Percentiles rank a stretch among this genome's conserved stretches.
Conservation (phyloP, 2,888 invertebrate genomes). For the Tribolium freemani region DNA sequence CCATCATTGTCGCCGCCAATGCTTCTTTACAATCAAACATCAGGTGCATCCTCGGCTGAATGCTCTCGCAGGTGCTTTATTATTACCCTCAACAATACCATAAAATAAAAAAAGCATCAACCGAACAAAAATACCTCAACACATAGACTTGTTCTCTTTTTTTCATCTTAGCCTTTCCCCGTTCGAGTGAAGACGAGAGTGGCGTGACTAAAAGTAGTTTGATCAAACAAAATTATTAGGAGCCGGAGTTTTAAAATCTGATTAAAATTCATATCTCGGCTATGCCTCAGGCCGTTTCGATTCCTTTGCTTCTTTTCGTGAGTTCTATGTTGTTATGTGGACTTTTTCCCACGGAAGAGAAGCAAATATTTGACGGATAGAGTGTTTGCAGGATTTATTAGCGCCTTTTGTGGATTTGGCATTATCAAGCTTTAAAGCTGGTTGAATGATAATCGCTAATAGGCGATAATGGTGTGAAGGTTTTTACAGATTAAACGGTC, state of each 20-base stretch:
- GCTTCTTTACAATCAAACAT: background rate
- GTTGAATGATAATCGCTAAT: background rate
- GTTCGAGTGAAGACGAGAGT: slow-evolving; percentile 17
- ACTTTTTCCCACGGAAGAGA: slow-evolving; percentile 25
- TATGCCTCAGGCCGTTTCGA: slow-evolving; percentile 22
- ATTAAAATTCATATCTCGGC: slow-evolving; percentile 41
- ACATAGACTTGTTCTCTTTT: slow-evolving; percentile 7
- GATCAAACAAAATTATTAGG: slow-evolving; percentile 36
- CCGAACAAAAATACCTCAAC: background rate
- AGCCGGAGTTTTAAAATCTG: slow-evolving; percentile 36
- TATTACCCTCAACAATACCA: slow-evolving; percentile 7
- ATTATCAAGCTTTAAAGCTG: background rate
- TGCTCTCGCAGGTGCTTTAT: slow-evolving; percentile 34
- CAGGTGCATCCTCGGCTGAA: slow-evolving; percentile 26
- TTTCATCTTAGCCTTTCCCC: slow-evolving; percentile 7
- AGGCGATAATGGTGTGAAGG: background rate
- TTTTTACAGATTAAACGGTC: too few relatives aligned
- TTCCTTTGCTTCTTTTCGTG: slow-evolving; percentile 13
- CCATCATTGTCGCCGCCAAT: background rate
- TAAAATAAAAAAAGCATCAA: slow-evolving; percentile 1
- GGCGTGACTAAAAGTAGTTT: slow-evolving; percentile 43
- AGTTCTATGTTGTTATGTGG: background rate
- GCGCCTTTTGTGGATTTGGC: background rate
- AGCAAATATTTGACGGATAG: slow-evolving; percentile 26
- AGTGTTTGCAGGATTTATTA: slow-evolving; percentile 33